Base-by-base conservation (phyloP, 2,888 invertebrate genomes). In the Ectemnius continuus region DNA sequence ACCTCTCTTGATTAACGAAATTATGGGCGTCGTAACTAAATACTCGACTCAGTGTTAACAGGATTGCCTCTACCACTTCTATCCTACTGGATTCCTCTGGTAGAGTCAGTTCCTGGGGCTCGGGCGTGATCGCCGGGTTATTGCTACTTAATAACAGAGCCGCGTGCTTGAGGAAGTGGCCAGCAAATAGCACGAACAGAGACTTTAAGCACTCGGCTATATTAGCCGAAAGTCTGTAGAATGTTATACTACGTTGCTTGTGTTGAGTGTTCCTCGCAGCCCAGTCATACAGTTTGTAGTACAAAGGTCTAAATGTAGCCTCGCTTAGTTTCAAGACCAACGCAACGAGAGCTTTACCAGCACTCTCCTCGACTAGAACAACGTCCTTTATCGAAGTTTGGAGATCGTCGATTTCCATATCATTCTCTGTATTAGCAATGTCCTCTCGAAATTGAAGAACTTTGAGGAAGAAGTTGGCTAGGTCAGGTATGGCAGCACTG, bases 321-420 rank as follows among this genome's bases (percentile, higher is more conserved):
- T 98, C 98, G 0, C 97, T 97, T 36, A 98, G 91, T 91, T 98
- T 98, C 63, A 98, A 91, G 28, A 97, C 95, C 84, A 98, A 93
- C 62, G 94, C 92, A 1, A 96, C 94, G n/a, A 98, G 91, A 0
- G 97, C 94, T 80, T 95, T 94, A 0, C 97, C 94, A 0, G 97
- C 94, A 85, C 94, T 93, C 16, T 93, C 93, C 91, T 98, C 98
- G 0, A 96, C 94, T 14, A 87, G 86, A 47, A 93, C 92, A 0
- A 95, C 92, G 61, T 92, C 91, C 23, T 77, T 68, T 1, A 91
- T 83, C 2, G 89, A 85, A 5, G 87, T 76, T 66, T 91, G 89
- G 0, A 87, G 90, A 47, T 78, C 79, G 5, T 91, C 82, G 2
- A 85, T 86, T 2, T 93, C 76, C 78, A 85, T 84, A 0, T 75